A percentile compares a stretch with the other conserved stretches of the same genome.
Conservation (phyloP, 1,140 invertebrate genomes). For the Tetragnatha versicolor region DNA sequence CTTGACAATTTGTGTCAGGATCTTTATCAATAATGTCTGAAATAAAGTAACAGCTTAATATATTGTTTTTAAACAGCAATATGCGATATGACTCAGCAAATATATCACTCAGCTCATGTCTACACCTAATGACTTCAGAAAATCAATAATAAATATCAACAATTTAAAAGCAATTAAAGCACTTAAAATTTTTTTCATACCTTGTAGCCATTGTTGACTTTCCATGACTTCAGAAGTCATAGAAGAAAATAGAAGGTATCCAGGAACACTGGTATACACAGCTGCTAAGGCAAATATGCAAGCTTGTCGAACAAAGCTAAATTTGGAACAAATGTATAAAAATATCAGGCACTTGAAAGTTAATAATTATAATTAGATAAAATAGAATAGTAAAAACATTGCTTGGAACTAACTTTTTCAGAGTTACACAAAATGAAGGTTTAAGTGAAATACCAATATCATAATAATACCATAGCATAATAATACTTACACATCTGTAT, state of each 20-base stretch:
- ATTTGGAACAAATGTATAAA: constrained; percentile 9
- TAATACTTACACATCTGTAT: constrained; percentile 28
- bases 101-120: neutral
- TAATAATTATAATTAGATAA: neutral
- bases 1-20: neutral
- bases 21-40: constrained; percentile 6
- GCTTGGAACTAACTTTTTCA: neutral
- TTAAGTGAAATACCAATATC: neutral
- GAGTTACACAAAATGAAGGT: neutral
- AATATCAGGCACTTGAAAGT: neutral
- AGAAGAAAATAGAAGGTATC: constrained; percentile 14
- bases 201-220: constrained; percentile 54
- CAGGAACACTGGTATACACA: constrained; percentile 46
- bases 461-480: neutral
- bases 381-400: neutral
- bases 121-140: too few species aligned
- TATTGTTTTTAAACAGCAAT: neutral
- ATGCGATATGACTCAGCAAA: neutral
- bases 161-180: neutral
- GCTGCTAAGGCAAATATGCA: constrained; percentile 37
- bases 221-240: constrained; percentile 36
- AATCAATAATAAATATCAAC: neutral
- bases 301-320: constrained; percentile 54
- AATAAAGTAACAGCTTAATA: neutral
- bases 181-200: neutral